Conservation (phyloP, 2,888 invertebrate species). For the Agrotis segetum region DNA sequence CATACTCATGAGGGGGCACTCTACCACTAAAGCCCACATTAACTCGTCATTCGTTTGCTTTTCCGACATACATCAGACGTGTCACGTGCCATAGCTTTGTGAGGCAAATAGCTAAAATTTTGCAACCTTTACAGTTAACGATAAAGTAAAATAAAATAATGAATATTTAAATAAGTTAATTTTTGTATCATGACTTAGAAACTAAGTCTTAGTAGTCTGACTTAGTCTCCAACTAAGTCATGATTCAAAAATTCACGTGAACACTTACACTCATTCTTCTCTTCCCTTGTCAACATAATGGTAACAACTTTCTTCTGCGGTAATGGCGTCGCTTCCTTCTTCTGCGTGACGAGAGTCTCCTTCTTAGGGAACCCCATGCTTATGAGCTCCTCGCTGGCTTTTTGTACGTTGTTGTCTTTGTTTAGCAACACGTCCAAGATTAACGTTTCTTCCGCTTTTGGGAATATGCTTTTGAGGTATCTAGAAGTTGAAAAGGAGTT, state of each 20-base stretch:
- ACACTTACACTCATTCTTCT: conserved; percentile 93
- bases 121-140: no score
- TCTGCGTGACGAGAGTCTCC: conserved; percentile 87
- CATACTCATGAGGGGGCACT: no score
- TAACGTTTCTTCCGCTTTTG: conserved; percentile 96
- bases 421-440: conserved; percentile 96
- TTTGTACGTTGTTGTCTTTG: conserved; percentile 97
- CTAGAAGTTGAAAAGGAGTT: conserved; percentile 83
- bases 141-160: no score
- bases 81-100: no score
- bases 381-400: conserved; percentile 95
- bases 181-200: no score
- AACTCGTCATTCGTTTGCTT: no score
- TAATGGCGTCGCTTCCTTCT: conserved; percentile 76
- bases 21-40: no score
- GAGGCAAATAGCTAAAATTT: no score
- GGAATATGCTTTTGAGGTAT: conserved; percentile 97
- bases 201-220: no score
- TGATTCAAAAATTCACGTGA: neutral
- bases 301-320: conserved; percentile 90
- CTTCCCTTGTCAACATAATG: conserved; percentile 92
- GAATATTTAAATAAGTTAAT: no score
- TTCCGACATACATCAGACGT: no score
- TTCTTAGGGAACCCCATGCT: conserved; percentile 96
- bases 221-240: no score